Evolutionary conservation across 2,888 invertebrate genomes (phyloP), one percentile per base, ranked within the genome.

Genomic region (Oligia latruncula): DNA sequence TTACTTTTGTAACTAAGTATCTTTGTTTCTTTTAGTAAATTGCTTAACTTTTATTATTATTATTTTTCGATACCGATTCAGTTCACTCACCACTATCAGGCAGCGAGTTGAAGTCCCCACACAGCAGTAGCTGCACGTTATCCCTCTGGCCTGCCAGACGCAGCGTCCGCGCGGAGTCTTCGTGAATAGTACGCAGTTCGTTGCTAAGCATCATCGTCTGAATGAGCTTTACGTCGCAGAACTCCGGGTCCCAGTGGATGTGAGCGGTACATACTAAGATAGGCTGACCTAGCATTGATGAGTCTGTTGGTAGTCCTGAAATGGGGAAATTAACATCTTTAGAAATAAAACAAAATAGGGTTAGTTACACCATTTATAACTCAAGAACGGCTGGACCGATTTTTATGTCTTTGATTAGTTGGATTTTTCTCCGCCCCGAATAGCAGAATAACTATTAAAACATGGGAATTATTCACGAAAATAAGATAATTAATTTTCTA

Each of bases 241-340:
- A 99, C 97, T 99, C 99, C 0, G 99, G 99, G 97, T 99, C 99
- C 99, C 99, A 99, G 95, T 99, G 99, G 91, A 99, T 99, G 96
- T 99, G 99, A 60, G 99, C 99, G 55, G 99, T 99, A 95, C 99
- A 99, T 74, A 99, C 99, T 82, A 99, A 97, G 83, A 99, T 97
- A 40, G 99, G 99, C 93, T 99, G 99, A 89, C 98, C 98, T 88
- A 98, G 97, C 96, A 98, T 98, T 84, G 97, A 97, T 88, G 98
- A 97, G 93, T 99, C 98, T 17, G 98, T 97, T 74, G 98, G 98
- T 91, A 98, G 93, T 82, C 98, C 98, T 97, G 94, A 0, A 88
- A 87, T 65, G 4, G 0, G 15, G 9, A 15, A 58, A 58, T 1
- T 52, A 23, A 20, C 1, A 78, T 40, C 40, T 40, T 5, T 40